Conservation (phyloP, 2,888 invertebrate genomes). For the Eilema depressum region DNA sequence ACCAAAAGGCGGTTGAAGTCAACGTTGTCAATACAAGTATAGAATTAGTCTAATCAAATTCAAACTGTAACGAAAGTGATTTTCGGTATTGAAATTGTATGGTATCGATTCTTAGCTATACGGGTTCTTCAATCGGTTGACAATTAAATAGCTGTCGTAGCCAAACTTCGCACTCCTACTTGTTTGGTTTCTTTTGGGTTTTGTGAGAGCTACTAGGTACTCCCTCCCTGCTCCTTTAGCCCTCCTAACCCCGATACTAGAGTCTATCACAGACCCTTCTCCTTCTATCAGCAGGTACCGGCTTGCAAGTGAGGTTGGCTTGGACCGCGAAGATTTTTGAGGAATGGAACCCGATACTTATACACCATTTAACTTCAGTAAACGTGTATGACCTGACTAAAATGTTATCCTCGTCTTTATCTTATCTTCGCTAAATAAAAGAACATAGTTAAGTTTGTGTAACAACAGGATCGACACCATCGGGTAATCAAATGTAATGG, state of each 20-base stretch:
- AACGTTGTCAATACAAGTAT: too few relatives aligned
- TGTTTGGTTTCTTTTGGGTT: background rate
- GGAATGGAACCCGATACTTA: too few relatives aligned
- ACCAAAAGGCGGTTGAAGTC: too few relatives aligned
- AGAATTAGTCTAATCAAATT: too few relatives aligned
- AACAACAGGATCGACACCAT: background rate
- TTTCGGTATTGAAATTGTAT: too few relatives aligned
- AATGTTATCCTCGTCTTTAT: background rate
- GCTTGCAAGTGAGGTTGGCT: background rate
- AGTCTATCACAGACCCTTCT: background rate
- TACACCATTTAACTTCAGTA: background rate
- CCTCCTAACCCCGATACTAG: background rate
- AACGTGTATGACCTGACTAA: background rate
- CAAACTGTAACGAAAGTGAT: too few relatives aligned
- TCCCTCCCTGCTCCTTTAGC: too few relatives aligned
- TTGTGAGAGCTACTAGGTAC: background rate
- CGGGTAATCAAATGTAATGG: conserved; percentile 14
- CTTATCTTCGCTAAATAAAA: background rate
- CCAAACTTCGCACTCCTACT: background rate
- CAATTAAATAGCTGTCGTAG: too few relatives aligned
- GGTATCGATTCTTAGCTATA: too few relatives aligned
- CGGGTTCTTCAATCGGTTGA: too few relatives aligned
- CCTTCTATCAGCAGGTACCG: background rate
- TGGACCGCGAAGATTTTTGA: background rate
- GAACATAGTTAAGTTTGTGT: background rate